Base-by-base conservation (phyloP, 2,888 invertebrate species). In the Leptinotarsa juncta region DNA sequence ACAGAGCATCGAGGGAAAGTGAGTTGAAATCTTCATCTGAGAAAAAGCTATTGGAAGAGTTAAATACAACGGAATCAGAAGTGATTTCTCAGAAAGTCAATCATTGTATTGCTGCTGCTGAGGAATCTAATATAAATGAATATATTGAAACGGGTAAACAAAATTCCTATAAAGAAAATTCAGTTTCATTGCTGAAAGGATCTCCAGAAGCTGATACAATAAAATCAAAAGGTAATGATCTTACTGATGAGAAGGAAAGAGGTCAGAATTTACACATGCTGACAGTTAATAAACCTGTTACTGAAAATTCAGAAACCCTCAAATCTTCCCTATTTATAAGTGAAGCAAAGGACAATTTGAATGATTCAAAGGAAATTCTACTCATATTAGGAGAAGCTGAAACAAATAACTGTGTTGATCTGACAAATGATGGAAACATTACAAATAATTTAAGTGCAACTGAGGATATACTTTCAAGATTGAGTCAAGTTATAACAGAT, bases 401-500 rank as follows among this genome's bases (percentile, higher is more conserved):
- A 70, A 23, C 42, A 3, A 68, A 73, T 16, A 65, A 55, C 20
- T 55, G 60, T 3, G 74, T 71, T 18, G 62, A 71, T 55, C 53
- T 69, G 53, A 23, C 55, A 15, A 68, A 73, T 65, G 65, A 69
- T 48, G 67, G 65, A 53, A 74, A 53, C 65, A 60, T 67, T 15
- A 68, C 70, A 57, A 57, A 70, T 32, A 75, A 57, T 49, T 55
- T 77, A 26, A 77, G 67, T 55, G 65, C 73, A 42, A 71, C 73
- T 14, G 70, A 73, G 55, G 75, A 73, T 73, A 77, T 77, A 16
- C 66, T 77, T n/a, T 73, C 71, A 4, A 73, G 67, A 65, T 65
- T 77, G 20, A 73, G 68, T 65, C 72, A 70, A 20, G 67, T 65
- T 16, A 69, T 70, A n/a, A 10, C 16, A n/a, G n/a, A 65, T 20